Percentiles rank a stretch among this genome's conserved stretches.
phyloP scores from a whole-genome alignment of 2,797 vertebrate genomes.

The Siniperca undulata region DNA sequence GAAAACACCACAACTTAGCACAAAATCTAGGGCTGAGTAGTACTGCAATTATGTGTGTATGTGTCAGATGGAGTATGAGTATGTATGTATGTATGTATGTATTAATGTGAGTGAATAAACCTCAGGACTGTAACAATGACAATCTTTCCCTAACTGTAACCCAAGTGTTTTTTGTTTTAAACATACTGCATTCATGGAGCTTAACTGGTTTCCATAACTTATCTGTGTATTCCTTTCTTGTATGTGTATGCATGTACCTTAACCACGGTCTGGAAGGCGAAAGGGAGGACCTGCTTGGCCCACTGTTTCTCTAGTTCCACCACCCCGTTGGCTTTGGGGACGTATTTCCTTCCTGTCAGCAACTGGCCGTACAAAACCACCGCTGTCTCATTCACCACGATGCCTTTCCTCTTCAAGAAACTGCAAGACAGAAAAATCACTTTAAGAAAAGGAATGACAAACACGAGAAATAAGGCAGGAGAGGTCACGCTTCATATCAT shows the following conservation, averaged over 20 bases:
- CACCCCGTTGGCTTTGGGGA: conserved; percentile 89
- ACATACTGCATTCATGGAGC: not conserved
- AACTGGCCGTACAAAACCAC: conserved; percentile 92
- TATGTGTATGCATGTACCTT: conserved; percentile 83
- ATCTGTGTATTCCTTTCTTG: not conserved
- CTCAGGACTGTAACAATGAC: not conserved
- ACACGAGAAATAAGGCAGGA: not conserved
- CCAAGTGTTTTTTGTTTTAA: not conserved
- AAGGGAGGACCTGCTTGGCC: conserved; percentile 95
- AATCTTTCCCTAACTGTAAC: not conserved
- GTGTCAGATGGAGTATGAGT: not conserved
- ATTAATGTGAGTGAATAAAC: not conserved
- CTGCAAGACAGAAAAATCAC: conserved; percentile 74
- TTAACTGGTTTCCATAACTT: not conserved
- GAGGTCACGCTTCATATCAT: not conserved
- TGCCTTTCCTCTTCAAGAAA: conserved; percentile 93
- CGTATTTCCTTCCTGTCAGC: conserved; percentile 92
- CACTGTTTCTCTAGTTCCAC: conserved; percentile 97
- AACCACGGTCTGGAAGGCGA: conserved; percentile 93
- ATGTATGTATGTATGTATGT: too few relatives aligned
- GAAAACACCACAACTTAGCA: not conserved
- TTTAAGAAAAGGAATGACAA: not conserved
- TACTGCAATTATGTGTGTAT: not conserved
- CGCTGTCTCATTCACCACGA: conserved; percentile 90
- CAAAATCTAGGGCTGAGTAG: not conserved